These are phyloP conservation scores for Phymatocera aterrima DNA, from an alignment of 2,888 invertebrate genomes.

Conservation along the genomic window DNA sequence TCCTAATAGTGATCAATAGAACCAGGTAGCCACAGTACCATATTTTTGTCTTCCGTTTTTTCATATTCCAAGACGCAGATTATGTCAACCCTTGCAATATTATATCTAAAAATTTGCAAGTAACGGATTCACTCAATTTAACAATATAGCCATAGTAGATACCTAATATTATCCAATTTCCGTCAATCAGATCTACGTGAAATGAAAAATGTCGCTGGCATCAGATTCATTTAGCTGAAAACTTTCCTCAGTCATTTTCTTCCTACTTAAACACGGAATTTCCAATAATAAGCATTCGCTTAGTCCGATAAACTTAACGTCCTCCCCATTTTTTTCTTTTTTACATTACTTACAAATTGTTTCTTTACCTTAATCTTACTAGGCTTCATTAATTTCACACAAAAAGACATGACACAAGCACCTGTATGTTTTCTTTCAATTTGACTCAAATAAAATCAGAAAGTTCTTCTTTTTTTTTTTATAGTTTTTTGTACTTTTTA, in stretches of 20 bases:
- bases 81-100: constrained; percentile 40
- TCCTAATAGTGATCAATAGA: constrained; percentile 39
- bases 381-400: constrained; percentile 40
- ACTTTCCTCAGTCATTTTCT: constrained; percentile 32
- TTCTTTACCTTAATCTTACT: constrained; percentile 40
- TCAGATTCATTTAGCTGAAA: background rate
- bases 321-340: background rate
- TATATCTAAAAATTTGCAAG: constrained; percentile 21
- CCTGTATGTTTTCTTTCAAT: constrained; percentile 36
- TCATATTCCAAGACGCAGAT: constrained; percentile 23
- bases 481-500: constrained; percentile 69
- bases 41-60: background rate
- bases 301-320: constrained; percentile 23
- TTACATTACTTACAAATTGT: constrained; percentile 36
- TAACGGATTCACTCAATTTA: background rate
- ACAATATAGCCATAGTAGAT: too few species aligned
- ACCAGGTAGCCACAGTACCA: constrained; percentile 43
- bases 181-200: background rate
- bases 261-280: constrained; percentile 36
- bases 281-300: background rate
- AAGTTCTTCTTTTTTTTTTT: background rate
- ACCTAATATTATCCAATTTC: background rate
- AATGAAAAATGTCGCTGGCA: background rate
- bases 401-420: constrained; percentile 45
- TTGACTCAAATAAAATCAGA: constrained; percentile 36